Conservation (phyloP, 2,113 vertebrate genomes). For the Phyllostomus hastatus region DNA sequence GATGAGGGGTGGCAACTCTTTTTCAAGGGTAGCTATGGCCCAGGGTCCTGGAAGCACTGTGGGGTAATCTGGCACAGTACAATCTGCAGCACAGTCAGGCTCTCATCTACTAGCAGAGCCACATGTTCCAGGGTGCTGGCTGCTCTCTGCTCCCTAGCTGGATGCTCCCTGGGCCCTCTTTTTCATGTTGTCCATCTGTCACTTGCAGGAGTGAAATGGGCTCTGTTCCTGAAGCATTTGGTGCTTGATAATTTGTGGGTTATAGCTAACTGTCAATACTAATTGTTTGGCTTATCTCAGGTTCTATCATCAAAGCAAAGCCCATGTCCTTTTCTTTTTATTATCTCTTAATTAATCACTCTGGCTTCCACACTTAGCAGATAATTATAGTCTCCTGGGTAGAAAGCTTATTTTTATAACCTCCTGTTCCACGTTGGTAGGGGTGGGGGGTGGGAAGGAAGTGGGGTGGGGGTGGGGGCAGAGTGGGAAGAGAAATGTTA, state of each 20-base stretch:
- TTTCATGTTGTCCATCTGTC: constrained; percentile 41
- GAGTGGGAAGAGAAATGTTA: not conserved
- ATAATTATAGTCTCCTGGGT: constrained; percentile 87
- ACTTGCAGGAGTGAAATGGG: constrained; percentile 13
- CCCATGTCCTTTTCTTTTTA: constrained; percentile 85
- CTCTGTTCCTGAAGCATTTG: constrained; percentile 55
- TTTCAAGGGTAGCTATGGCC: constrained; percentile 24
- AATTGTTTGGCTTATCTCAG: constrained; percentile 85
- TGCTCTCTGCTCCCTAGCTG: not conserved
- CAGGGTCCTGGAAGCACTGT: not conserved
- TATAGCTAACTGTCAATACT: constrained; percentile 81
- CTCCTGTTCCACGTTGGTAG: constrained; percentile 78
- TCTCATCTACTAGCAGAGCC: not conserved
- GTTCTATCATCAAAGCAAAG: constrained; percentile 85
- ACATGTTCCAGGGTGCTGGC: not conserved
- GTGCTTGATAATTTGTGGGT: constrained; percentile 76
- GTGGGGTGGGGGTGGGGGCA: not conserved
- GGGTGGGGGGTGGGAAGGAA: constrained; percentile 21
- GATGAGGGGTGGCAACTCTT: not conserved
- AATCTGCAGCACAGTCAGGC: not conserved
- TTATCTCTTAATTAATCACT: constrained; percentile 91
- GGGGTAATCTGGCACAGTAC: not conserved
- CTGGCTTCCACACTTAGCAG: constrained; percentile 85
- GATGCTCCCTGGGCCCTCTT: not conserved
- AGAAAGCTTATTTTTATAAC: constrained; percentile 83